A percentile compares a stretch with the other conserved stretches of the same genome.
Evolutionary conservation across 2,888 invertebrate genomes (phyloP).

Genomic region (Harpalus rubripes): DNA sequence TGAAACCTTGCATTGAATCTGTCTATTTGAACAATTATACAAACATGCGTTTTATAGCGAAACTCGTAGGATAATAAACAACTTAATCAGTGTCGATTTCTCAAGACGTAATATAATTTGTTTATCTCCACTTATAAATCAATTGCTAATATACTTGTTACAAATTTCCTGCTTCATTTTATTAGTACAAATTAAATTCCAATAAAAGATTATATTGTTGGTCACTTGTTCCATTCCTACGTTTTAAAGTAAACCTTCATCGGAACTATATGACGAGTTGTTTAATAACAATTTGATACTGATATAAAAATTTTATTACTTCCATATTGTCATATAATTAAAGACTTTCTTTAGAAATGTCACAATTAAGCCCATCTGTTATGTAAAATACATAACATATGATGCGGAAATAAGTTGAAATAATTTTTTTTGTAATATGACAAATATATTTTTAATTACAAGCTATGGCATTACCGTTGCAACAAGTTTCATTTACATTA

Average conservation of each 20-base stretch:
- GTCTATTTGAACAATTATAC: not conserved
- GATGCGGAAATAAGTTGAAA: not conserved
- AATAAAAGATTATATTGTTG: constrained; percentile 39
- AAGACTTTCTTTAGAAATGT: not conserved
- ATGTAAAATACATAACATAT: not conserved
- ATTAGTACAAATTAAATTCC: constrained; percentile 41
- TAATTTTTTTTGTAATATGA: not conserved
- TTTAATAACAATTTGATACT: constrained; percentile 1
- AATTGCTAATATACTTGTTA: constrained; percentile 18
- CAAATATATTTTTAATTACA: too few species aligned
- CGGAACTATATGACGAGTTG: not conserved
- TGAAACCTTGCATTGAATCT: not conserved
- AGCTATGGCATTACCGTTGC: too few species aligned
- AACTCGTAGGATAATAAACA: constrained; percentile 6
- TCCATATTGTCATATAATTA: constrained; percentile 28
- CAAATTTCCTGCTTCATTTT: constrained; percentile 42
- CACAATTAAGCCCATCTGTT: not conserved
- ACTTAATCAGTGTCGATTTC: constrained; percentile 14
- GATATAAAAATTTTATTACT: constrained; percentile 11
- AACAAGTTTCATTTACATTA: too few species aligned
- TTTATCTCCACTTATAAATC: constrained; percentile 25
- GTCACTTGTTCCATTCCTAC: not conserved
- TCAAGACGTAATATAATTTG: constrained; percentile 37
- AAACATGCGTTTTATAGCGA: not conserved
- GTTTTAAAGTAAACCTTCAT: not conserved